Evolutionary conservation across 2,888 invertebrate genomes (phyloP), one percentile per base, ranked within the genome.

Genomic region (Apotomis betuletana): DNA sequence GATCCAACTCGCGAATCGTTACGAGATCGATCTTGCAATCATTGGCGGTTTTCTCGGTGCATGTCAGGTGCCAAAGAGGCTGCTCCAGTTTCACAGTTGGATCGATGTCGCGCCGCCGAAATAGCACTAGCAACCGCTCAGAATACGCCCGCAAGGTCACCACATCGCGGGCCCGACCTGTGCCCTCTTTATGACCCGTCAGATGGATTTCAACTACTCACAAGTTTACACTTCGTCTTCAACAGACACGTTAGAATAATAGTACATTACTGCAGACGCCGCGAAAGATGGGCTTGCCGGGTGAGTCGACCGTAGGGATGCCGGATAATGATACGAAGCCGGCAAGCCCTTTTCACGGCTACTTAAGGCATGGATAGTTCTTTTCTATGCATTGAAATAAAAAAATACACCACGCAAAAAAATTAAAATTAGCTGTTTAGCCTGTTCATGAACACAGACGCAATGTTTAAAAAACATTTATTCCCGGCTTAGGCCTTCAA

Each of bases 11-110:
- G 77, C 76, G 78, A 78, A 76, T 74, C 75, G 72, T 69, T 69
- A 64, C 78, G 75, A 76, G 77, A 80, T 80, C 80, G 81, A 85
- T 86, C 82, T 85, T 83, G 89, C 87, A 88, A 87, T 87, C 82
- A 81, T 82, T 82, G 85, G 82, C 80, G 77, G 80, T 77, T 76
- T 41, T 76, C 75, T 77, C 77, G 82, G 81, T 88, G 87, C 87
- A 88, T 81, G 80, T 81, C 84, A 87, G 87, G 87, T 90, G 90
- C 89, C 90, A 90, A 90, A 84, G 87, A 85, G 85, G 85, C 73
- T 87, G 89, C 87, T 89, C 87, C 84, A 90, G 85, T 89, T 89
- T 83, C 81, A 79, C 81, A 57, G 70, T 82, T 80, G 85, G 85
- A 88, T 89, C 87, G 88, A 90, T 89, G 88, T 87, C 86, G 84